Conservation (phyloP, 2,113 vertebrate genomes). For the Spea bombifrons region DNA sequence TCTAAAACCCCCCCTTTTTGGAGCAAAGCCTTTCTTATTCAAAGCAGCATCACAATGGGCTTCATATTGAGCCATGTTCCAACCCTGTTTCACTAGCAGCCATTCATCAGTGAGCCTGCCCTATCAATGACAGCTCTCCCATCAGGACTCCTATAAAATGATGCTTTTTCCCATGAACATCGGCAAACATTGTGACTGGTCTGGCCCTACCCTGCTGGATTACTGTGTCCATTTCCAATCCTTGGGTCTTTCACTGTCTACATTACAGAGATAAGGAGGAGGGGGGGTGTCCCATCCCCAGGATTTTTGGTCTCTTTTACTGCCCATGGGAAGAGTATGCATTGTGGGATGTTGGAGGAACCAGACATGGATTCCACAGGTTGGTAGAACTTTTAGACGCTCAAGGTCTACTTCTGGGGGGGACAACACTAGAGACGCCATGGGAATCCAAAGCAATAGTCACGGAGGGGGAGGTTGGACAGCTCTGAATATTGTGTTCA, state of each 20-base stretch:
- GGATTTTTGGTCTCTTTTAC: slow-evolving; percentile 76
- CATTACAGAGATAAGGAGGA: slow-evolving; percentile 56
- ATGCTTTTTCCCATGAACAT: slow-evolving; percentile 99
- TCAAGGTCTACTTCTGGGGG: background rate
- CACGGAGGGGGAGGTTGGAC: too few relatives aligned
- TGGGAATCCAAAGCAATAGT: too few relatives aligned
- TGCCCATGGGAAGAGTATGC: slow-evolving; percentile 98
- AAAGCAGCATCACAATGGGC: slow-evolving; percentile 99
- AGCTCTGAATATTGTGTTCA: too few relatives aligned
- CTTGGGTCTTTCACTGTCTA: slow-evolving; percentile 56
- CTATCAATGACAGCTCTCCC: slow-evolving; percentile 99
- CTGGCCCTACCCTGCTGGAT: slow-evolving; percentile 94
- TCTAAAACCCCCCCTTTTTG: slow-evolving; percentile 90
- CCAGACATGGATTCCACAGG: slow-evolving; percentile 99
- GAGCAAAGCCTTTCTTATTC: slow-evolving; percentile 99
- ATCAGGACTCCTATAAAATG: slow-evolving; percentile 99
- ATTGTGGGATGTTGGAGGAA: slow-evolving; percentile 98
- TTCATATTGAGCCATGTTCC: slow-evolving; percentile 99
- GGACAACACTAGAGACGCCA: too few relatives aligned
- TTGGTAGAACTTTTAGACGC: slow-evolving; percentile 67
- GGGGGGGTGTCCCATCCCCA: slow-evolving; percentile 63
- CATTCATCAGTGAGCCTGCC: slow-evolving; percentile 99
- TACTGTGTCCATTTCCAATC: slow-evolving; percentile 67
- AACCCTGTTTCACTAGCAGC: slow-evolving; percentile 99
- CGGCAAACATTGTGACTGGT: slow-evolving; percentile 99